Evolutionary conservation across 2,113 vertebrate species (phyloP), one percentile per base, ranked within the genome.

Genomic region (Eolophus roseicapilla): DNA sequence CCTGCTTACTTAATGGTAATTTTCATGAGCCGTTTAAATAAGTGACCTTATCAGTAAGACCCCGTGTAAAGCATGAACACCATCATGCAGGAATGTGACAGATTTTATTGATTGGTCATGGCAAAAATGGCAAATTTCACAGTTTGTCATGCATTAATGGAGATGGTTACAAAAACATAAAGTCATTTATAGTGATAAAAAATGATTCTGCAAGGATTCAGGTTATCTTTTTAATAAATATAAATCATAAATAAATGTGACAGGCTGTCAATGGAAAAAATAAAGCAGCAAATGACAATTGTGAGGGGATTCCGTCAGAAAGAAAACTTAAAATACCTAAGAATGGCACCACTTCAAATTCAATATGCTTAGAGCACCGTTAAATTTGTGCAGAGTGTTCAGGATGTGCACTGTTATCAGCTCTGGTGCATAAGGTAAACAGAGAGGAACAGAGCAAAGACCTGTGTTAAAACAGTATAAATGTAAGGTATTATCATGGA

Each of bases 101-200:
- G 64, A 93, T 92, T 94, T 95, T 96, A 92, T 91, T 53, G 43
- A 92, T 68, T 79, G 25, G 50, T 92, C 88, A 93, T 93, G 77
- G 79, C 44, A 95, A 97, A 96, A 94, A 93, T 71, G 33, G 78
- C 41, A 91, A 96, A 87, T 92, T 95, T 87, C 80, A 93, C 55
- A 86, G 71, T 93, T 96, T 92, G 37, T 94, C 82, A 92, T 57
- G 78, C 85, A 86, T 74, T 96, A 95, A 94, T 76, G 50, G 75
- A 93, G 44, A 60, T 37, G 35, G 44, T 39, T 96, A 47, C 93
- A 82, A 81, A 95, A 97, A 86, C 39, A 92, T 46, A 59, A 95
- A 91, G 46, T 76, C 10, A 27, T 91, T 95, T 77, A 78, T 73
- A 89, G n/a, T 68, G 49, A 95, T 44, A 90, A 95, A 92, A 73